Evolutionary conservation across 2,113 vertebrate species (phyloP).

Genomic region (Calidris pygmaea): DNA sequence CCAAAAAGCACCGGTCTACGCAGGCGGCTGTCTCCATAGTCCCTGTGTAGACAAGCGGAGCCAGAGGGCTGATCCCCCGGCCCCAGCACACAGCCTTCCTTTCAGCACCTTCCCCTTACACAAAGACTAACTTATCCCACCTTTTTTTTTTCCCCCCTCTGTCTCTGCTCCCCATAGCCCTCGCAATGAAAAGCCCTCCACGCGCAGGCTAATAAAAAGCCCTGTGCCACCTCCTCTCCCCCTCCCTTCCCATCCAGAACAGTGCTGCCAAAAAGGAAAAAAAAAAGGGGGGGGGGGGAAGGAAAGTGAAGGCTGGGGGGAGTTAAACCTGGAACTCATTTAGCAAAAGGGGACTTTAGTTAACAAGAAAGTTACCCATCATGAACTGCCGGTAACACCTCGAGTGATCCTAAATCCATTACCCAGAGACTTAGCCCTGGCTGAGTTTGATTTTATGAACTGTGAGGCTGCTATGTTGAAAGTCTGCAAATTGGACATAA

Average conservation of each 20-base stretch:
- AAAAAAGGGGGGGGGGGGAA: neutral
- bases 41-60: conserved; percentile 80
- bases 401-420: conserved; percentile 83
- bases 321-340: conserved; percentile 83
- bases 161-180: conserved; percentile 73
- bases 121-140: conserved; percentile 90
- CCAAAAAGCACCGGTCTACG: conserved; percentile 42
- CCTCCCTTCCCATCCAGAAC: conserved; percentile 66
- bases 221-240: conserved; percentile 70
- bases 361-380: conserved; percentile 85
- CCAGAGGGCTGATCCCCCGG: conserved; percentile 80
- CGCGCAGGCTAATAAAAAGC: conserved; percentile 81
- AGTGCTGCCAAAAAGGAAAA: conserved; percentile 62
- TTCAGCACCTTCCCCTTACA: conserved; percentile 88
- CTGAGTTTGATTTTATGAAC: conserved; percentile 84
- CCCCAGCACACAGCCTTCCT: conserved; percentile 83
- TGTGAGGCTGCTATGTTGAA: conserved; percentile 83
- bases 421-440: conserved; percentile 79
- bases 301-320: conserved; percentile 8
- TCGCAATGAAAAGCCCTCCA: conserved; percentile 81
- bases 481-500: conserved; percentile 85
- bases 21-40: conserved; percentile 69
- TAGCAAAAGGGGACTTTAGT: conserved; percentile 81
- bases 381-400: conserved; percentile 83
- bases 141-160: conserved; percentile 6